phyloP scores from a whole-genome alignment of 2,113 vertebrate species.

The Hydrolagus affinis region DNA sequence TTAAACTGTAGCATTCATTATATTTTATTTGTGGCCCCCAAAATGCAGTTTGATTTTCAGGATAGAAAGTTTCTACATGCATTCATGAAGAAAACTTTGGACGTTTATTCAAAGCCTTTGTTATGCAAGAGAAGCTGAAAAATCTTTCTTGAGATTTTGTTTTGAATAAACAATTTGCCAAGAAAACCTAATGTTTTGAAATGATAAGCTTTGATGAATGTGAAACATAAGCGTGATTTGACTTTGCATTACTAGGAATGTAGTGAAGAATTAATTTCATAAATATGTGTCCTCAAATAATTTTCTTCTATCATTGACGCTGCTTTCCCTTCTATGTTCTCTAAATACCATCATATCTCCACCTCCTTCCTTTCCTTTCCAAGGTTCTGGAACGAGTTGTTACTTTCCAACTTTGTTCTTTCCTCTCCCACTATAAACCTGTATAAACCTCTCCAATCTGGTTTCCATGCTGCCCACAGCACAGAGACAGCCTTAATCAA shows the following conservation, averaged over 20 bases:
- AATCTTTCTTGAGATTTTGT: background rate
- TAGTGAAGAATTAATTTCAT: background rate
- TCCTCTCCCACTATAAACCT: too few relatives aligned
- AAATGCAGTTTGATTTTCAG: background rate
- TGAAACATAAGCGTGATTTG: background rate
- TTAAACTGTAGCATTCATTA: background rate
- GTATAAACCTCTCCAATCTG: too few relatives aligned
- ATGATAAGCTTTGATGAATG: background rate
- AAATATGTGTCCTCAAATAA: background rate
- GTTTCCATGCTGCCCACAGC: too few relatives aligned
- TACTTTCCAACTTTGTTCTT: too few relatives aligned
- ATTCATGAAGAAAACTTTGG: background rate
- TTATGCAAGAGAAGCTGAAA: background rate
- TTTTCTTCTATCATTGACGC: background rate
- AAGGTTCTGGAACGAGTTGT: too few relatives aligned
- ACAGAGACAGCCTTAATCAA: too few relatives aligned
- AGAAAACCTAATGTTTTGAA: background rate
- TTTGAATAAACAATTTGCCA: background rate
- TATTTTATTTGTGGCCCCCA: background rate
- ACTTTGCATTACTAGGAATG: background rate
- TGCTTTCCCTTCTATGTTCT: background rate
- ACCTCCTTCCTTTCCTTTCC: too few relatives aligned
- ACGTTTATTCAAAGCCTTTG: background rate
- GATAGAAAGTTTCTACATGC: background rate
- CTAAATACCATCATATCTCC: too few relatives aligned